phyloP scores from a whole-genome alignment of 37 sponge, comb jelly and placozoan species.

The Trichoplax adhaerens region DNA sequence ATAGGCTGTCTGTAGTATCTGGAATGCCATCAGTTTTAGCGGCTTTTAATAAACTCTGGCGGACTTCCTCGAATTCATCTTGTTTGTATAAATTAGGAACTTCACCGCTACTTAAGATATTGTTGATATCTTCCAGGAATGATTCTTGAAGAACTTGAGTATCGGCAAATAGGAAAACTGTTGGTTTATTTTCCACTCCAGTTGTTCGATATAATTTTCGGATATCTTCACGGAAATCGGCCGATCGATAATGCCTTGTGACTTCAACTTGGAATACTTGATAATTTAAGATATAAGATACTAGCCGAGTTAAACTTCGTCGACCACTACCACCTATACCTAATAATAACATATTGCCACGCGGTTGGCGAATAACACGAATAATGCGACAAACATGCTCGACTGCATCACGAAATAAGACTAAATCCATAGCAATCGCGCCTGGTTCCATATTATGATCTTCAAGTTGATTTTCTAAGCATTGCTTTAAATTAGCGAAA shows the following conservation, averaged over 20 bases:
- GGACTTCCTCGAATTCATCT: slow-evolving; percentile 96
- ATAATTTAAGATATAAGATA: slow-evolving; percentile 74
- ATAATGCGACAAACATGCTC: slow-evolving; percentile 92
- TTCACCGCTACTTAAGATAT: slow-evolving; percentile 92
- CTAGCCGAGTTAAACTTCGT: slow-evolving; percentile 81
- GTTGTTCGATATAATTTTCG: slow-evolving; percentile 81
- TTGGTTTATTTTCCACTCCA: slow-evolving; percentile 96
- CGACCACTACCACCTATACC: slow-evolving; percentile 97
- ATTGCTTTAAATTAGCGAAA: slow-evolving; percentile 67
- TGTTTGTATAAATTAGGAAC: slow-evolving; percentile 97
- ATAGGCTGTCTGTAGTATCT: slow-evolving; percentile 67
- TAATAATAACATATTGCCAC: slow-evolving; percentile 91
- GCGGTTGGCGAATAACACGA: slow-evolving; percentile 86
- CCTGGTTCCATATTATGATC: slow-evolving; percentile 99
- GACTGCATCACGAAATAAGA: slow-evolving; percentile 94
- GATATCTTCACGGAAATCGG: slow-evolving; percentile 87
- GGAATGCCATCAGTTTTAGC: slow-evolving; percentile 68
- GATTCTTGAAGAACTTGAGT: slow-evolving; percentile 93
- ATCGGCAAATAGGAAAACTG: slow-evolving; percentile 93
- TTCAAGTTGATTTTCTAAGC: slow-evolving; percentile 81
- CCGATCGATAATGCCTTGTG: slow-evolving; percentile 74
- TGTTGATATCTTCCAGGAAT: slow-evolving; percentile 98
- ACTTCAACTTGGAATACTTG: slow-evolving; percentile 93
- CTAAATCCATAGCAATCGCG: slow-evolving; percentile 81
- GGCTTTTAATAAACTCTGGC: slow-evolving; percentile 33